Evolutionary conservation across 2,797 vertebrate species (phyloP).

Genomic region (Miichthys miiuy): DNA sequence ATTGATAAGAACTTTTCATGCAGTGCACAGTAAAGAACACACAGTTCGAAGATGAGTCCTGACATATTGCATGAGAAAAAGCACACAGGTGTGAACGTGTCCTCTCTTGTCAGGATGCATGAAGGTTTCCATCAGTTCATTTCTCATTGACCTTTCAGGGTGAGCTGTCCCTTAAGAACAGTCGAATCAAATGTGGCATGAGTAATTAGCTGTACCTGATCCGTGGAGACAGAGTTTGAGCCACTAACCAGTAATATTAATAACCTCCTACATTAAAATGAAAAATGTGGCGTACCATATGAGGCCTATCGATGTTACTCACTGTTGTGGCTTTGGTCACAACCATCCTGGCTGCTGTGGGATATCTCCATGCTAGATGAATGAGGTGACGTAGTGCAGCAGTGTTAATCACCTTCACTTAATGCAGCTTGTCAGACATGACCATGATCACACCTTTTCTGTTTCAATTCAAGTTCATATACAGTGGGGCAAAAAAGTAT

Average conservation of each 20-base stretch:
- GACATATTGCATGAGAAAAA: not conserved
- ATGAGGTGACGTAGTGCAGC: not conserved
- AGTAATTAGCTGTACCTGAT: not conserved
- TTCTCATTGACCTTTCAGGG: slow-evolving; percentile 5
- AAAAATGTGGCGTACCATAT: not conserved
- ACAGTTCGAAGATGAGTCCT: too few relatives aligned
- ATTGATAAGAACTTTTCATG: too few relatives aligned
- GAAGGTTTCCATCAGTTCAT: not conserved
- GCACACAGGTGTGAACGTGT: not conserved
- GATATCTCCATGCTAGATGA: not conserved
- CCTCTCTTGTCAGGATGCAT: not conserved
- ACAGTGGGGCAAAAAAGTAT: too few relatives aligned
- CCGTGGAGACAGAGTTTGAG: not conserved
- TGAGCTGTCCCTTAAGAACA: not conserved
- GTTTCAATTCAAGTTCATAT: too few relatives aligned
- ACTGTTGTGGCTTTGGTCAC: not conserved
- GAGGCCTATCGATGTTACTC: not conserved
- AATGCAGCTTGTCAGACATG: not conserved
- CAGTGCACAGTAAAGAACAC: too few relatives aligned
- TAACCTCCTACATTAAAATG: not conserved
- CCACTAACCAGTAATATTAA: not conserved
- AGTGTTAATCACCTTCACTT: not conserved
- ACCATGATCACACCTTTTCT: not conserved
- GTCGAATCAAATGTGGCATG: too few relatives aligned
- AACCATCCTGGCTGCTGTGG: not conserved